Evolutionary conservation across 1,140 invertebrate genomes (phyloP), one percentile per base, ranked within the genome.

Genomic region (Saccostrea glomerata): DNA sequence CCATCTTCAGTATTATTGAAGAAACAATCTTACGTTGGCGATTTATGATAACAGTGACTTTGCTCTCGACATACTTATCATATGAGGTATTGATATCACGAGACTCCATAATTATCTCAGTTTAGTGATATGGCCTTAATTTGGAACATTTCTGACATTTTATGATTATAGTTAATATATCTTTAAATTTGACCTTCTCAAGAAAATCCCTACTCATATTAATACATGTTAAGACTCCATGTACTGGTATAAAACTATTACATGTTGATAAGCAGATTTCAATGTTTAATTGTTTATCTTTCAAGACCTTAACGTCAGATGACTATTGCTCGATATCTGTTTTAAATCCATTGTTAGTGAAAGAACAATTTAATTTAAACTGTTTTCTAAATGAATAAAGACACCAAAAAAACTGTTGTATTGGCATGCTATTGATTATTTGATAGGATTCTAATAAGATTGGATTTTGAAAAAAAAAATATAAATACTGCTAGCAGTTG

Each of bases 1-100:
- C 87, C 87, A 86, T 77, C 25, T 83, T 82, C 54, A 54, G 30
- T 12, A 30, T 82, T 15, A 23, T n/a, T 82, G 23, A 63, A 63
- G 58, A 63, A 63, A 63, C n/a, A 6, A 63, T 20, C 58, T 63
- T 63, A 63, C 5, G 5, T 20, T n/a, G 0, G n/a, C 15, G 58
- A 63, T 63, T 63, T 20, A 63, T 20, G 17, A 20, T 20, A n/a
- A 20, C n/a, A 20, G 58, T 63, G 58, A 63, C 58, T 63, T 63
- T 63, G 58, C 58, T n/a, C 58, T 7, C 58, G 58, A 63, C n/a
- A 7, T 47, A 9, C 47, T 7, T 3, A 63, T 63, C 58, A 63
- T 63, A 63, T 63, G 58, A 63, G 58, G n/a, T n/a, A 63, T 17
- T 20, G n/a, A 20, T 63, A 20, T 63, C 58, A 63, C 58, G 58